Conservation (phyloP, 2,113 vertebrate genomes). For the Numenius arquata region DNA sequence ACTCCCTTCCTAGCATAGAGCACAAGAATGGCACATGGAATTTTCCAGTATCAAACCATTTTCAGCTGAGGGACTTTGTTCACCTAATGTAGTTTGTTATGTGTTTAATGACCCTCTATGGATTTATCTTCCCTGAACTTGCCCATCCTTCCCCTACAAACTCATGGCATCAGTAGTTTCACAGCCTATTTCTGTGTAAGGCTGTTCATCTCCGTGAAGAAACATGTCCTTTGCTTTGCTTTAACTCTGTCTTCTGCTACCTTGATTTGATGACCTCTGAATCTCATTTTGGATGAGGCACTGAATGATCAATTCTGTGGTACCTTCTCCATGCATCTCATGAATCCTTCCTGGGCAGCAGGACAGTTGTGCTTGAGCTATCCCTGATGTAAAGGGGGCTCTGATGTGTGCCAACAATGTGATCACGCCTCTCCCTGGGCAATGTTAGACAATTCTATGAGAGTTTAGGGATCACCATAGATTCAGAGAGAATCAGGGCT, state of each 20-base stretch:
- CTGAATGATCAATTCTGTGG: background rate
- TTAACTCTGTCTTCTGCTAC: background rate
- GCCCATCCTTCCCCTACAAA: background rate
- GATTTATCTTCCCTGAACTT: background rate
- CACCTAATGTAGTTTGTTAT: background rate
- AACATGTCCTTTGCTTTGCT: background rate
- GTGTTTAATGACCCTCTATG: background rate
- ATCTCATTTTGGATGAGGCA: background rate
- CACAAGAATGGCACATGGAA: background rate
- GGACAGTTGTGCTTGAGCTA: fast-evolving
- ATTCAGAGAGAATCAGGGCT: background rate
- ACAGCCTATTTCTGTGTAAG: fast-evolving
- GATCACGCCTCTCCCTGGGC: background rate
- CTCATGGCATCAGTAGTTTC: background rate
- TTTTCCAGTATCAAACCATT: background rate
- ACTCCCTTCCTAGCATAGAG: background rate
- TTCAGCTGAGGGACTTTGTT: background rate
- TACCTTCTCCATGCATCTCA: background rate
- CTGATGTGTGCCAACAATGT: background rate
- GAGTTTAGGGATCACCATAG: background rate
- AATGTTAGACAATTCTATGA: background rate
- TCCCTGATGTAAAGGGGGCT: background rate
- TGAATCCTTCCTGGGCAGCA: background rate
- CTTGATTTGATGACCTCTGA: background rate
- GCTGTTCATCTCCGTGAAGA: background rate